Evolutionary conservation across 2,888 invertebrate species (phyloP).

Genomic region (Amiota communis): DNA sequence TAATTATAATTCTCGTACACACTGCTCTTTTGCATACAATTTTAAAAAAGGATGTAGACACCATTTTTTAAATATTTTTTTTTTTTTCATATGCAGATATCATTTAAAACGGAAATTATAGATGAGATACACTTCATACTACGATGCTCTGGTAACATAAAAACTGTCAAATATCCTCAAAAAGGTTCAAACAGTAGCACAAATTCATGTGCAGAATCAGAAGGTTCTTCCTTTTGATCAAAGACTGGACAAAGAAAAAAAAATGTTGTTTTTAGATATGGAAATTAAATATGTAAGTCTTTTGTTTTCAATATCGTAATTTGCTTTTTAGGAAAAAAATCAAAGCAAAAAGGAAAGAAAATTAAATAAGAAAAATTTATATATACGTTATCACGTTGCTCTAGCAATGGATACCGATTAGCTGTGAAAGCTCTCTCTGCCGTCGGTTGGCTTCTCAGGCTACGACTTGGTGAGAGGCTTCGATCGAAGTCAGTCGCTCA

Average conservation of each 20-base stretch:
- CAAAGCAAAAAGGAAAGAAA: background rate
- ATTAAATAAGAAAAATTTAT: too few relatives aligned
- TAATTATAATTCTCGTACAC: background rate
- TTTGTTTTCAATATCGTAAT: too few relatives aligned
- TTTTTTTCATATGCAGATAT: slow-evolving; percentile 72
- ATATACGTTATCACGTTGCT: background rate
- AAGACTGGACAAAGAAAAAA: slow-evolving; percentile 49
- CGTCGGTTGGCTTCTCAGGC: too few relatives aligned
- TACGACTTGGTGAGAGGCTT: too few relatives aligned
- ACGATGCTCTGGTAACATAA: slow-evolving; percentile 81
- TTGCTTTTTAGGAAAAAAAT: too few relatives aligned
- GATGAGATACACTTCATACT: slow-evolving; percentile 83
- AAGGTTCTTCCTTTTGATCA: slow-evolving; percentile 60
- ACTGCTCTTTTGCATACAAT: background rate
- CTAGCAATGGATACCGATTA: too few relatives aligned
- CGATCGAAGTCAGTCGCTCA: too few relatives aligned
- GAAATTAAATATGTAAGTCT: background rate
- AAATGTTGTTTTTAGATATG: background rate
- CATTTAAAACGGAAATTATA: slow-evolving; percentile 80
- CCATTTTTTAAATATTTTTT: background rate
- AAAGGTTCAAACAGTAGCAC: slow-evolving; percentile 55
- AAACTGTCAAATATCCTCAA: slow-evolving; percentile 77
- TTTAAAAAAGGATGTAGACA: background rate
- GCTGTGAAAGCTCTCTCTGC: too few relatives aligned
- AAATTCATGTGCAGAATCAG: slow-evolving; percentile 53